Percentiles rank a stretch among this genome's conserved stretches.
These are phyloP conservation scores for Spilogale gracilis DNA, from an alignment of 2,113 vertebrate genomes.

Conservation along the genomic window DNA sequence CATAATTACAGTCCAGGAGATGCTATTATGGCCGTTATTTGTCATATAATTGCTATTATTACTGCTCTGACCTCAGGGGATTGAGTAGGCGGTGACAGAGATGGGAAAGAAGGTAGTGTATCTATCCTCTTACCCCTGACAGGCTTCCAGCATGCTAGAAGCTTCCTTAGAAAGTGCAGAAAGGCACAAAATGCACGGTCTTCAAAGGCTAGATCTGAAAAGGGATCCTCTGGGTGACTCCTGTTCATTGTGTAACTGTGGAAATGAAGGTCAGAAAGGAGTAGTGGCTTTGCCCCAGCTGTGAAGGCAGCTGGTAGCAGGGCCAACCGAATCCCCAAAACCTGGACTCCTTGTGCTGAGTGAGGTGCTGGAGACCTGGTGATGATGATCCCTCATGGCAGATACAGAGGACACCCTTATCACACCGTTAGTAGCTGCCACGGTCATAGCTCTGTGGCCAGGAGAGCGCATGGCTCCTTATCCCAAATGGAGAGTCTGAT, in stretches of 20 bases:
- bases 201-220: neutral
- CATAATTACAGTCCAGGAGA: constrained; percentile 32
- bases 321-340: neutral
- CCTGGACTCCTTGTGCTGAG: neutral
- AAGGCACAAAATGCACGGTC: neutral
- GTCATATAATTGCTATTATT: neutral
- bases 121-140: neutral
- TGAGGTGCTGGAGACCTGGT: neutral
- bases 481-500: neutral
- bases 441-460: neutral
- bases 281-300: neutral
- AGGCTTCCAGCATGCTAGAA: neutral
- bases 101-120: neutral
- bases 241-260: neutral
- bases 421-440: neutral
- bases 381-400: neutral
- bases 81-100: neutral
- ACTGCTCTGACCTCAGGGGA: constrained; percentile 32
- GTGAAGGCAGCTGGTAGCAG: neutral
- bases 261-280: neutral
- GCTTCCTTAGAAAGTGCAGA: neutral
- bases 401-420: accelerated
- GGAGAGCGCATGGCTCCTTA: neutral
- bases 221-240: neutral
- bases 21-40: neutral